These are phyloP conservation scores for Drosophila persimilis DNA, from an alignment of 1,140 invertebrate species.

Conservation along the genomic window DNA sequence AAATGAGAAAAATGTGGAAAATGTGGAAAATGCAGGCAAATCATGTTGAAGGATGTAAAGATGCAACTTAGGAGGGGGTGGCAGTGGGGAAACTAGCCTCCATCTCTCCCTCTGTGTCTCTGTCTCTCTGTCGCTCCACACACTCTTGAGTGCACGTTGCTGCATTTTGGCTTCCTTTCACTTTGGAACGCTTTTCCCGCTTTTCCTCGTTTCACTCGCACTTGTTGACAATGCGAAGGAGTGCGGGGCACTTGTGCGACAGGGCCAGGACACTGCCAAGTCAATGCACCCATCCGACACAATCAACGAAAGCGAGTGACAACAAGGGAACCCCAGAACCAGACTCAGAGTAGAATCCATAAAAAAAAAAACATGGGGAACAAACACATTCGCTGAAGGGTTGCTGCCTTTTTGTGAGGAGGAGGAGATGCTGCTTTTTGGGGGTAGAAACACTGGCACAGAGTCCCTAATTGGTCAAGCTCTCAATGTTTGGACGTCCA, in stretches of 20 bases:
- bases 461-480: no score
- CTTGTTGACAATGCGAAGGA: slow-evolving; percentile 61
- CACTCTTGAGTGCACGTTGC: not conserved
- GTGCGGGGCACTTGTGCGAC: not conserved
- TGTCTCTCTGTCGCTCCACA: no score
- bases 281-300: slow-evolving; percentile 57
- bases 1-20: slow-evolving; percentile 21
- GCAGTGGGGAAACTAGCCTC: slow-evolving; percentile 10
- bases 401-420: no score
- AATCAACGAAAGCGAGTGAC: slow-evolving; percentile 58
- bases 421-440: no score
- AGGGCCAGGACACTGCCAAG: slow-evolving; percentile 19
- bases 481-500: no score
- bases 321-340: slow-evolving; percentile 21
- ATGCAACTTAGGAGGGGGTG: slow-evolving; percentile 6
- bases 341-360: not conserved
- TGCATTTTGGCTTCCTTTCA: slow-evolving; percentile 19
- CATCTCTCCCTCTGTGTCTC: not conserved
- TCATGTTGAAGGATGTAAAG: slow-evolving; percentile 25
- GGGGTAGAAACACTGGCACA: no score
- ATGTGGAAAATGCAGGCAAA: slow-evolving; percentile 19
- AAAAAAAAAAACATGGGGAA: no score
- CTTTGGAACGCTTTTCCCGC: slow-evolving; percentile 16
- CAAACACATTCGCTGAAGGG: no score
- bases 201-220: slow-evolving; percentile 29